Percentiles rank a stretch among this genome's conserved stretches.
Conservation (phyloP, 2,797 vertebrate genomes). For the Morelia viridis region DNA sequence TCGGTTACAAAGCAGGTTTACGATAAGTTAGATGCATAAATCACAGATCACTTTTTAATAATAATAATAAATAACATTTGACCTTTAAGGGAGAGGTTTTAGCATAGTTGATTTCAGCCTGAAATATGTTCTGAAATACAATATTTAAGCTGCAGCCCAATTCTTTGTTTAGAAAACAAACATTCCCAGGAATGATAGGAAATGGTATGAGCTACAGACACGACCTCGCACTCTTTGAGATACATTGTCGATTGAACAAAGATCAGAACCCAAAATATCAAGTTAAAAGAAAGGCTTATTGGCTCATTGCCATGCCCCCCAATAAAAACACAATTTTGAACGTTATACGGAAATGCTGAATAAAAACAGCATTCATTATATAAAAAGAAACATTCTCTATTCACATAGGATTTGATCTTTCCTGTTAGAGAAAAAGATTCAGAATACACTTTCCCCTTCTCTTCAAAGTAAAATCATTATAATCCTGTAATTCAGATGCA, state of each 20-base stretch:
- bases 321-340: conserved; percentile 77
- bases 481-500: conserved; percentile 64
- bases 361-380: conserved; percentile 77
- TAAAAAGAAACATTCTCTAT: conserved; percentile 72
- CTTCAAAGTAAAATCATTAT: conserved; percentile 67
- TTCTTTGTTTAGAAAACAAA: conserved; percentile 89
- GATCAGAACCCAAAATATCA: conserved; percentile 82
- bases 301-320: conserved; percentile 73
- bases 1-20: conserved; percentile 96
- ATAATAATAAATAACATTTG: conserved; percentile 95
- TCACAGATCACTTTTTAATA: conserved; percentile 88
- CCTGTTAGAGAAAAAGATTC: conserved; percentile 67
- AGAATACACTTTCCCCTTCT: conserved; percentile 70
- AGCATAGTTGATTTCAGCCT: conserved; percentile 88
- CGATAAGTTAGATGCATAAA: conserved; percentile 98
- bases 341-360: conserved; percentile 74
- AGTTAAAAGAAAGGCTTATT: conserved; percentile 78
- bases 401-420: conserved; percentile 76
- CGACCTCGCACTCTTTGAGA: conserved; percentile 84
- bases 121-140: conserved; percentile 92
- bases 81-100: conserved; percentile 93
- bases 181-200: conserved; percentile 79
- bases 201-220: conserved; percentile 78
- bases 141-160: conserved; percentile 87
- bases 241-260: conserved; percentile 77